Evolutionary conservation across 2,797 vertebrate genomes (phyloP).

Genomic region (Xiphophorus birchmanni): DNA sequence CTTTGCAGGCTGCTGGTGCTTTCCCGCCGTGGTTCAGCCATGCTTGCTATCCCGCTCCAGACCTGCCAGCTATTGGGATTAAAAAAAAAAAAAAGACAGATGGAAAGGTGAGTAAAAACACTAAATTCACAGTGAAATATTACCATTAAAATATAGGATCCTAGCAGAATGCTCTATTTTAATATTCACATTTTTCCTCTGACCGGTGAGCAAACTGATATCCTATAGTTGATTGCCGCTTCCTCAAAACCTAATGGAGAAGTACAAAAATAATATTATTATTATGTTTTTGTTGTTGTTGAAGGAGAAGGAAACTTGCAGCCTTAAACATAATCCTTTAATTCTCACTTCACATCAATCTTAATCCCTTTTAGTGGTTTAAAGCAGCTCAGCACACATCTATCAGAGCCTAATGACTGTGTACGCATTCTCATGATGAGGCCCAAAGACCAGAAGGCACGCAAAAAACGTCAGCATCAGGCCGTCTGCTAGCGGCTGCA

Average conservation of each 20-base stretch:
- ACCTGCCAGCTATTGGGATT: constrained; percentile 77
- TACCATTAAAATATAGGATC: neutral
- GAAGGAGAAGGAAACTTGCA: constrained; percentile 49
- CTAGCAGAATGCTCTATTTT: constrained; percentile 20
- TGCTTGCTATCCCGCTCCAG: constrained; percentile 76
- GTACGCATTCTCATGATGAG: constrained; percentile 47
- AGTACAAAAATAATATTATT: neutral
- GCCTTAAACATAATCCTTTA: constrained; percentile 58
- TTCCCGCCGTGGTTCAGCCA: constrained; percentile 90
- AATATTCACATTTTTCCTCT: constrained; percentile 22
- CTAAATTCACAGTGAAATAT: neutral
- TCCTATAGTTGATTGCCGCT: constrained; percentile 37
- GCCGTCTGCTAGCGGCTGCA: constrained; percentile 48
- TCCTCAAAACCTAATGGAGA: constrained; percentile 31
- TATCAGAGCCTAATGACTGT: constrained; percentile 58
- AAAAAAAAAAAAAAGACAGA: neutral
- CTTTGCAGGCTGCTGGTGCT: constrained; percentile 97
- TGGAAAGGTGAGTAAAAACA: neutral
- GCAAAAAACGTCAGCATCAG: constrained; percentile 47
- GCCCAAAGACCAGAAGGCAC: constrained; percentile 48
- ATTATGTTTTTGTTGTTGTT: constrained; percentile 27
- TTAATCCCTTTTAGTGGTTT: constrained; percentile 49
- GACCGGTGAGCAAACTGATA: constrained; percentile 17
- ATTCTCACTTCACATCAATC: constrained; percentile 53
- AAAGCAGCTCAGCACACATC: constrained; percentile 41